Evolutionary conservation across 2,797 vertebrate species (phyloP).

Genomic region (Silurus lanzhouensis): DNA sequence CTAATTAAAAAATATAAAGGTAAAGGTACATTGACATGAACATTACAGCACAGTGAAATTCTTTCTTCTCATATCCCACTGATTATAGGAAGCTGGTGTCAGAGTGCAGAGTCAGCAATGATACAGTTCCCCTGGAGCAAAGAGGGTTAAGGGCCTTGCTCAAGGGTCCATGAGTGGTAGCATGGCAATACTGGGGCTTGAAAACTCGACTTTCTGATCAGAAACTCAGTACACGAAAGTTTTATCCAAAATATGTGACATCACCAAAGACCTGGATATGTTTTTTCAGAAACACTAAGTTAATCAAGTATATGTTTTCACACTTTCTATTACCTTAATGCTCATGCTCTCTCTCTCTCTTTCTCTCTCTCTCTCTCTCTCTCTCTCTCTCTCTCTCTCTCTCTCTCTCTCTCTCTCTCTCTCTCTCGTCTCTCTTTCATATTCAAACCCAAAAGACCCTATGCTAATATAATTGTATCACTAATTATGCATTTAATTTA

Average conservation of each 20-base stretch:
- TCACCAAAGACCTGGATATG: background rate
- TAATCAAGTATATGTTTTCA: background rate
- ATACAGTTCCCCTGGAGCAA: no score
- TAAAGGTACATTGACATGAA: no score
- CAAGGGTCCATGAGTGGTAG: no score
- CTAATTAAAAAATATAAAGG: background rate
- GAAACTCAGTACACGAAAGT: background rate
- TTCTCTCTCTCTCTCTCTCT: background rate
- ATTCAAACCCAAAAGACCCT: slow-evolving; percentile 80
- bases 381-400: no score
- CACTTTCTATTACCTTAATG: background rate
- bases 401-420: no score
- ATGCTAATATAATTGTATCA: slow-evolving; percentile 88
- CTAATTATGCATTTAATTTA: slow-evolving; percentile 98
- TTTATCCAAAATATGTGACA: background rate
- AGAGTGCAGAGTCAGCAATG: no score
- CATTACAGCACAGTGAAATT: no score
- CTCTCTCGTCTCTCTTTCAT: background rate
- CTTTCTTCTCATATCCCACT: no score
- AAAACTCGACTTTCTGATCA: no score
- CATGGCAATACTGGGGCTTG: no score
- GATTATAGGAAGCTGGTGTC: no score
- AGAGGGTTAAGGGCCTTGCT: no score
- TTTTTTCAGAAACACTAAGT: background rate
- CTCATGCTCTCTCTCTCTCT: background rate